Conservation (phyloP, 2,113 vertebrate species). For the Muntiacus muntjak region DNA sequence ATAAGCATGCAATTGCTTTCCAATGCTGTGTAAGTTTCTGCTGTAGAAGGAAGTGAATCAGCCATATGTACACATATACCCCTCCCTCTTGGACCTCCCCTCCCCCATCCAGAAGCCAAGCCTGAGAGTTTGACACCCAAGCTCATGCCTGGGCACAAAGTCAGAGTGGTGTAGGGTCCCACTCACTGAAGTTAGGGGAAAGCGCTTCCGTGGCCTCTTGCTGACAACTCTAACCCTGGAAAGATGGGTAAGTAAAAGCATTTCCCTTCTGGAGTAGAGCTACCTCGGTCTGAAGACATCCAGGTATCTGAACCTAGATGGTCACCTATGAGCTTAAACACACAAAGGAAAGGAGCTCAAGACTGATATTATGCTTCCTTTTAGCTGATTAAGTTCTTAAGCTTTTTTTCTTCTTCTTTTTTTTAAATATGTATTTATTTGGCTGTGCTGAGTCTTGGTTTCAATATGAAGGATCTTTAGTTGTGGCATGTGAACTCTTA, state of each 20-base stretch:
- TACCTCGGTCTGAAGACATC: rapidly evolving
- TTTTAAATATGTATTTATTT: background rate
- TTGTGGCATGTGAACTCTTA: background rate
- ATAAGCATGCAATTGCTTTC: background rate
- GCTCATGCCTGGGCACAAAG: rapidly evolving
- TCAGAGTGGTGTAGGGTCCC: background rate
- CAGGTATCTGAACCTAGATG: background rate
- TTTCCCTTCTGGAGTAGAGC: background rate
- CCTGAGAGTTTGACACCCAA: background rate
- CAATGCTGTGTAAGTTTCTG: background rate
- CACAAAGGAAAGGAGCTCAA: background rate
- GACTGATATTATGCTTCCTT: rapidly evolving
- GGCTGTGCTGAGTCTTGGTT: background rate
- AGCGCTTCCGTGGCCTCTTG: rapidly evolving
- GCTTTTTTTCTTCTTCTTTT: background rate
- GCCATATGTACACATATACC: background rate
- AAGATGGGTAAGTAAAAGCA: background rate
- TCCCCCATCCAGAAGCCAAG: background rate
- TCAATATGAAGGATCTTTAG: background rate
- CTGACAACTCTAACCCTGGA: background rate
- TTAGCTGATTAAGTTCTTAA: background rate
- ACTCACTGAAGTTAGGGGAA: background rate
- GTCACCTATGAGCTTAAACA: background rate
- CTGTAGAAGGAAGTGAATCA: background rate
- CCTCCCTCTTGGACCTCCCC: background rate